These are phyloP conservation scores for Oryctolagus cuniculus DNA, from an alignment of 2,113 vertebrate genomes.

Conservation along the genomic window DNA sequence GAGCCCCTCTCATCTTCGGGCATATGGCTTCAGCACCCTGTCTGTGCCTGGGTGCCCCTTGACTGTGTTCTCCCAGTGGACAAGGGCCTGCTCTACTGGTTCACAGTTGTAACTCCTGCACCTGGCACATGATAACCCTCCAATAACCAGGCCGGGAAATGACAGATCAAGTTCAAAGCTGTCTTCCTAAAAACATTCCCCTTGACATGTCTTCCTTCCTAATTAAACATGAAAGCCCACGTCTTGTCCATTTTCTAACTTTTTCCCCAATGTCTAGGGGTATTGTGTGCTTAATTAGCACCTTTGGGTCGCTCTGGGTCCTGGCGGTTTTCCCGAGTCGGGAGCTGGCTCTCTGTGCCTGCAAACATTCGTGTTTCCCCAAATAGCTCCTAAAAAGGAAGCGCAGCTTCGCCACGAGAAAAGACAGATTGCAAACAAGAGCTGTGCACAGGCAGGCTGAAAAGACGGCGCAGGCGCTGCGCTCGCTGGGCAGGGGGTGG, in stretches of 20 bases:
- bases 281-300: conserved; percentile 73
- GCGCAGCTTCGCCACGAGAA: conserved; percentile 6
- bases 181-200: conserved; percentile 39
- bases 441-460: conserved; percentile 44
- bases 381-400: conserved; percentile 76
- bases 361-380: conserved; percentile 76
- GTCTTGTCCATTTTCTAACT: conserved; percentile 35
- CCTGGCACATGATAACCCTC: neutral
- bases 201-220: conserved; percentile 54
- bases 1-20: neutral
- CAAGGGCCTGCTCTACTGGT: neutral
- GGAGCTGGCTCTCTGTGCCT: conserved; percentile 67
- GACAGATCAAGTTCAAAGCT: conserved; percentile 14
- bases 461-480: neutral
- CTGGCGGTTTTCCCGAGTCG: conserved; percentile 32
- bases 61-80: neutral
- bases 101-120: neutral
- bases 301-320: conserved; percentile 52
- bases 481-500: no score
- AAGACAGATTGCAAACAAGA: conserved; percentile 66
- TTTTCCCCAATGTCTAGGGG: conserved; percentile 19
- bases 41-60: neutral
- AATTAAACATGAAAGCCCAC: conserved; percentile 53
- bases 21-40: neutral
- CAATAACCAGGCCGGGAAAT: conserved; percentile 3